Conservation (phyloP, 2,888 invertebrate genomes). For the Pherbina coryleti region DNA sequence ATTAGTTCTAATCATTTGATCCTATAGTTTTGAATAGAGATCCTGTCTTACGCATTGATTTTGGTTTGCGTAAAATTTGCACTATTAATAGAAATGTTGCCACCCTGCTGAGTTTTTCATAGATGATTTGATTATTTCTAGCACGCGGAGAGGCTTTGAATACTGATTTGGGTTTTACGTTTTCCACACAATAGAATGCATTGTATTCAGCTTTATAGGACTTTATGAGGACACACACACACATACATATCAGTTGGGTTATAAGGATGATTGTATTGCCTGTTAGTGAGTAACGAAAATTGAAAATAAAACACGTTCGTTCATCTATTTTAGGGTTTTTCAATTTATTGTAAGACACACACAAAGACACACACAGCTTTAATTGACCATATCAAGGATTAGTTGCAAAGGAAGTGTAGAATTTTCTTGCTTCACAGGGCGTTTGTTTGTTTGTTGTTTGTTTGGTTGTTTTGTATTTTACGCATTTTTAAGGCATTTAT, state of each 20-base stretch:
- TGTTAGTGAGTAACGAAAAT: neutral
- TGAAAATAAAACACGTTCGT: neutral
- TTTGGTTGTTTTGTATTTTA: conserved; percentile 12
- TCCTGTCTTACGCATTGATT: too few species aligned
- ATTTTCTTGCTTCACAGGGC: neutral
- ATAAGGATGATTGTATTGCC: too few species aligned
- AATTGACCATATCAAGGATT: conserved; percentile 28
- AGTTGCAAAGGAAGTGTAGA: neutral
- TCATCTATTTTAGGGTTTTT: neutral
- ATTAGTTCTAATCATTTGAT: too few species aligned
- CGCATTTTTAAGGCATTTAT: neutral
- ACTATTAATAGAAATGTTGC: conserved; percentile 3
- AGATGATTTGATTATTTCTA: neutral
- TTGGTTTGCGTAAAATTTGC: conserved; percentile 22
- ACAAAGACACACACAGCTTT: neutral
- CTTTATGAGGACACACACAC: neutral
- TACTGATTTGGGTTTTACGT: too few species aligned
- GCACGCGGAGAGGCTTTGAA: neutral
- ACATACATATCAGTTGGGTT: neutral
- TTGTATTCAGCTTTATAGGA: too few species aligned
- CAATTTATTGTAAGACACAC: neutral
- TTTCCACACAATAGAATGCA: too few species aligned
- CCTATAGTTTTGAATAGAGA: too few species aligned
- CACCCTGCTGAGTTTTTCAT: conserved; percentile 30
- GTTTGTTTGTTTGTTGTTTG: neutral